Conservation (phyloP, 1,140 invertebrate genomes). For the Procambarus virginalis region DNA sequence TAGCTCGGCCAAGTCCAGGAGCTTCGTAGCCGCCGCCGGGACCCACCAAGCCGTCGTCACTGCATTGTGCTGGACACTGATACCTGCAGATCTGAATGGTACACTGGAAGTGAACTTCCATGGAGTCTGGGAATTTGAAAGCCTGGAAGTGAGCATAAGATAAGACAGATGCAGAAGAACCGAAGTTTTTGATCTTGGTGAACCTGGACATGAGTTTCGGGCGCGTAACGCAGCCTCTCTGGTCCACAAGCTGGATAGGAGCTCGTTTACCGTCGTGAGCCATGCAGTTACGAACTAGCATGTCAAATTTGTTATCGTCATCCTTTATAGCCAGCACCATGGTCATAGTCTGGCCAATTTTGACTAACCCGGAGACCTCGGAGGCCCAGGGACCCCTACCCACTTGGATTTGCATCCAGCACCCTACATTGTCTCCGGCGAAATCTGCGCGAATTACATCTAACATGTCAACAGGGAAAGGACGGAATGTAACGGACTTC, state of each 20-base stretch:
- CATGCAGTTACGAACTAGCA: slow-evolving; percentile 94
- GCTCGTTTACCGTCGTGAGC: slow-evolving; percentile 95
- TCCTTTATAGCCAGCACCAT: too few species aligned
- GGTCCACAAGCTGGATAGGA: slow-evolving; percentile 95
- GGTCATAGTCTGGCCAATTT: too few species aligned
- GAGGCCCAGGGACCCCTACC: too few species aligned
- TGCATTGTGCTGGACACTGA: slow-evolving; percentile 92
- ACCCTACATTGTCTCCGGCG: too few species aligned
- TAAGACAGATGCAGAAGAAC: slow-evolving; percentile 90
- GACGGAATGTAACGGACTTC: too few species aligned
- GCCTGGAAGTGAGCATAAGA: slow-evolving; percentile 94
- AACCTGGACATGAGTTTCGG: slow-evolving; percentile 95
- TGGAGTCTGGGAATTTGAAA: slow-evolving; percentile 96
- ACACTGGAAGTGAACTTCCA: slow-evolving; percentile 97
- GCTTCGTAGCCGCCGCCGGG: slow-evolving; percentile 74
- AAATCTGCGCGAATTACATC: too few species aligned
- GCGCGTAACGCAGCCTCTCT: slow-evolving; percentile 91
- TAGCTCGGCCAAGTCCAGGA: slow-evolving; percentile 77
- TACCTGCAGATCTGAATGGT: slow-evolving; percentile 95
- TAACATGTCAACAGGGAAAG: too few species aligned
- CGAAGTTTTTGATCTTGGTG: slow-evolving; percentile 96
- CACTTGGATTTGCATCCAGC: too few species aligned
- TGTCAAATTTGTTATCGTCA: too few species aligned
- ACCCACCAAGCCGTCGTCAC: slow-evolving; percentile 79
- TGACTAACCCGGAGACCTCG: too few species aligned